Percentiles rank a stretch among this genome's conserved stretches.
Conservation (phyloP, 2,888 invertebrate species). For the Anorthoa munda region DNA sequence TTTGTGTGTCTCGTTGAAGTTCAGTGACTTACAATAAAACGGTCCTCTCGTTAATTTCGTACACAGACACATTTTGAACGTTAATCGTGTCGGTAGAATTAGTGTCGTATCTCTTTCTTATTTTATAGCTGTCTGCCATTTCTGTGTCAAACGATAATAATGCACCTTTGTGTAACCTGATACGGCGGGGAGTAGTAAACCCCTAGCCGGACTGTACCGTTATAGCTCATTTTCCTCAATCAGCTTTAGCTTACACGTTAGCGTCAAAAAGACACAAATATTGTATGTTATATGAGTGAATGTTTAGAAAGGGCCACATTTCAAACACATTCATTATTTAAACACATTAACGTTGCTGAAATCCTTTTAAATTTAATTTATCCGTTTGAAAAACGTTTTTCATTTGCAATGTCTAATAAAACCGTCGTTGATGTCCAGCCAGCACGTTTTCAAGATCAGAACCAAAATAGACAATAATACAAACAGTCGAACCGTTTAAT, state of each 20-base stretch:
- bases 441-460: constrained; percentile 30
- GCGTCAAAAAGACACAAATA: constrained; percentile 28
- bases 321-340: constrained; percentile 25
- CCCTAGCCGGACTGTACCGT: constrained; percentile 10
- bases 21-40: constrained; percentile 80
- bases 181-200: constrained; percentile 25
- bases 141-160: constrained; percentile 54
- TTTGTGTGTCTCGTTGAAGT: constrained; percentile 72
- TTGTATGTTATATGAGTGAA: constrained; percentile 26
- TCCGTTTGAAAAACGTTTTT: constrained; percentile 9
- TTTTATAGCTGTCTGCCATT: constrained; percentile 56
- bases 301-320: constrained; percentile 34
- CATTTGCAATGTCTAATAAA: background rate
- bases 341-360: constrained; percentile 44
- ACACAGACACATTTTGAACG: constrained; percentile 73
- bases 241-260: constrained; percentile 9
- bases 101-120: constrained; percentile 64
- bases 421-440: constrained; percentile 24
- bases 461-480: constrained; percentile 50
- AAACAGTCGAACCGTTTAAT: constrained; percentile 41
- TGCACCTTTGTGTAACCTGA: constrained; percentile 45
- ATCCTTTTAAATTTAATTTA: constrained; percentile 21
- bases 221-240: constrained; percentile 33
- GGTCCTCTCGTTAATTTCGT: constrained; percentile 75
- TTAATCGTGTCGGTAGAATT: constrained; percentile 56